Conservation (phyloP, 2,888 invertebrate species). For the Polydrusus tereticollis region DNA sequence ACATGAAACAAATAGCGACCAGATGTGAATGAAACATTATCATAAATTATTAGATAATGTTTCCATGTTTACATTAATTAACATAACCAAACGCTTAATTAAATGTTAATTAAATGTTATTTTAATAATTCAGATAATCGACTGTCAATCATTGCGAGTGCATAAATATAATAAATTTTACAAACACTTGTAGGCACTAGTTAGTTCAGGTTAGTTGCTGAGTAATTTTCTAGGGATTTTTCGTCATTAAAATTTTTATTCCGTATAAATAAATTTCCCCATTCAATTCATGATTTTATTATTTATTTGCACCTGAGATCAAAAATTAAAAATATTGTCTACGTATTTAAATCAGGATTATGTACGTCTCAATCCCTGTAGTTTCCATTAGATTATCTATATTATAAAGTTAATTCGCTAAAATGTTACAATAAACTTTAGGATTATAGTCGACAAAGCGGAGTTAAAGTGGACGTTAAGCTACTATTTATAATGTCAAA, state of each 20-base stretch:
- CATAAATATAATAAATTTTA: slow-evolving; percentile 31
- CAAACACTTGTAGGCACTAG: slow-evolving; percentile 1
- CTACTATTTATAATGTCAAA: too few species aligned
- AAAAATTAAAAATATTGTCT: too few species aligned
- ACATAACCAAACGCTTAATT: slow-evolving; percentile 42
- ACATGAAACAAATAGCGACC: slow-evolving; percentile 31
- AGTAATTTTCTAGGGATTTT: slow-evolving; percentile 10
- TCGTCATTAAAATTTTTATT: slow-evolving; percentile 10
- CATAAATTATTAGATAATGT: slow-evolving; percentile 40
- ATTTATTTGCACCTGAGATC: not conserved
- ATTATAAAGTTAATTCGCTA: too few species aligned
- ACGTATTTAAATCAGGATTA: too few species aligned
- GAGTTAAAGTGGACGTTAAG: too few species aligned
- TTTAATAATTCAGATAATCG: slow-evolving; percentile 41
- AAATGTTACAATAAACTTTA: too few species aligned
- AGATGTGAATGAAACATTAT: slow-evolving; percentile 32
- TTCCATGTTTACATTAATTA: slow-evolving; percentile 41
- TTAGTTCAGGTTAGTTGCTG: too few species aligned
- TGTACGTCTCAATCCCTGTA: too few species aligned
- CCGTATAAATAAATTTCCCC: not conserved
- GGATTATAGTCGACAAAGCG: too few species aligned
- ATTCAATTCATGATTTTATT: not conserved
- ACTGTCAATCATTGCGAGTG: slow-evolving; percentile 34
- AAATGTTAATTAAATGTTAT: slow-evolving; percentile 42
- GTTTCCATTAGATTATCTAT: too few species aligned